Evolutionary conservation across 2,797 vertebrate genomes (phyloP).

Genomic region (Spondyliosoma cantharus): DNA sequence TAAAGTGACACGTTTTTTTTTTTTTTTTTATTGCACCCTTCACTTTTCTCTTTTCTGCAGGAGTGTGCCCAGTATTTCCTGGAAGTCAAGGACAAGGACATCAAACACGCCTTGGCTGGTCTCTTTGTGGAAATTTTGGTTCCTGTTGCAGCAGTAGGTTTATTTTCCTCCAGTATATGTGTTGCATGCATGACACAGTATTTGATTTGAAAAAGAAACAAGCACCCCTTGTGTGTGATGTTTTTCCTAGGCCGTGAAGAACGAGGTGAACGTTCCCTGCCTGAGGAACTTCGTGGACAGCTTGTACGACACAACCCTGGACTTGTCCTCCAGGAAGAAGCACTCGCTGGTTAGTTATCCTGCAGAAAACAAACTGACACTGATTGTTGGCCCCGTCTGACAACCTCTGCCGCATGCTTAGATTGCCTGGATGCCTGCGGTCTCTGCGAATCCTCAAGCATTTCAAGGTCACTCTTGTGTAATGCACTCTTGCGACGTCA

Average conservation of each 20-base stretch:
- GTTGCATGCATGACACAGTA: background rate
- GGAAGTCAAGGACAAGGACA: constrained; percentile 99
- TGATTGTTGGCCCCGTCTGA: constrained; percentile 28
- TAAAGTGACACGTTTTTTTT: constrained; percentile 3
- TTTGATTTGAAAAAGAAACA: background rate
- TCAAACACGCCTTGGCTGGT: constrained; percentile 96
- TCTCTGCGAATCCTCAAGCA: constrained; percentile 61
- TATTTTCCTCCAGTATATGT: constrained; percentile 31
- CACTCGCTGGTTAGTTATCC: constrained; percentile 93
- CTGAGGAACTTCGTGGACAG: constrained; percentile 99
- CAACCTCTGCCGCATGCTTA: constrained; percentile 30
- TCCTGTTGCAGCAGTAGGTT: constrained; percentile 96
- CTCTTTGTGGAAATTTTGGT: constrained; percentile 98
- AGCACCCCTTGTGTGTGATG: constrained; percentile 8
- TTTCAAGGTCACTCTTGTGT: constrained; percentile 57
- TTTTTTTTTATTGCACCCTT: background rate
- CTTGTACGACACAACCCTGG: constrained; percentile 95
- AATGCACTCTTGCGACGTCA: constrained; percentile 32
- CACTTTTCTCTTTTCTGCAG: constrained; percentile 75
- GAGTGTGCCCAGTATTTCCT: constrained; percentile 98
- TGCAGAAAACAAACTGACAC: constrained; percentile 28
- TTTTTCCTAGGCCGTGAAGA: constrained; percentile 92
- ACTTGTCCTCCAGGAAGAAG: constrained; percentile 97
- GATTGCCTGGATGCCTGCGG: constrained; percentile 49
- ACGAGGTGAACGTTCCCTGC: constrained; percentile 98